A percentile compares a stretch with the other conserved stretches of the same genome.
These are phyloP conservation scores for Cyrtorhinus lividipennis DNA, from an alignment of 1,140 invertebrate species.

Conservation along the genomic window DNA sequence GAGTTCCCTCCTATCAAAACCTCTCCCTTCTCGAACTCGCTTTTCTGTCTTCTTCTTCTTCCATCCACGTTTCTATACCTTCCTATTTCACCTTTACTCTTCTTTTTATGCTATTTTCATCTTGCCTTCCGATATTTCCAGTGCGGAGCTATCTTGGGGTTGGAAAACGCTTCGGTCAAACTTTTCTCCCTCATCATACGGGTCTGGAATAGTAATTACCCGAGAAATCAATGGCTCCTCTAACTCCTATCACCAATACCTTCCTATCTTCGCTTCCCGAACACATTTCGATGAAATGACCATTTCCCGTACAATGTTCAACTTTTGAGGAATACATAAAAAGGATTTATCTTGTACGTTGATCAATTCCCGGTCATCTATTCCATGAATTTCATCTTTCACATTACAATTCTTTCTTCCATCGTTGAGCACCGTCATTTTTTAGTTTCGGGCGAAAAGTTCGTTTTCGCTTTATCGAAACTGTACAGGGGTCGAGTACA, in stretches of 20 bases:
- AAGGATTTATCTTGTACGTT: too few relatives aligned
- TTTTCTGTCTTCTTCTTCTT: neutral
- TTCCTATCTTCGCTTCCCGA: too few relatives aligned
- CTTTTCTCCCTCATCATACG: neutral
- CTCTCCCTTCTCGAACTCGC: neutral
- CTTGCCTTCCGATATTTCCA: conserved; percentile 1
- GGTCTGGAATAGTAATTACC: neutral
- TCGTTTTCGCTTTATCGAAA: too few relatives aligned
- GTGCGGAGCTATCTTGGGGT: neutral
- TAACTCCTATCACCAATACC: neutral
- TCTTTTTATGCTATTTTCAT: neutral
- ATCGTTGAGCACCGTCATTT: too few relatives aligned
- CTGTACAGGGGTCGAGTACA: too few relatives aligned
- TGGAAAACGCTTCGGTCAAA: neutral
- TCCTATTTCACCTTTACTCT: neutral
- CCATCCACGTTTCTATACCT: neutral
- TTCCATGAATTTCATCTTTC: too few relatives aligned
- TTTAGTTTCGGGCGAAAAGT: too few relatives aligned
- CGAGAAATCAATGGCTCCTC: neutral
- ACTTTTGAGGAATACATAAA: too few relatives aligned
- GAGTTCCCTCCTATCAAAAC: conserved; percentile 7
- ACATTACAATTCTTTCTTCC: too few relatives aligned
- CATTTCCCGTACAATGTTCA: too few relatives aligned
- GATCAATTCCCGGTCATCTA: too few relatives aligned
- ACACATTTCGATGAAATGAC: too few relatives aligned